A percentile compares a stretch with the other conserved stretches of the same genome.
Evolutionary conservation across 92 coral and sea anemone species (phyloP).

Genomic region (Parazoanthus darwini): DNA sequence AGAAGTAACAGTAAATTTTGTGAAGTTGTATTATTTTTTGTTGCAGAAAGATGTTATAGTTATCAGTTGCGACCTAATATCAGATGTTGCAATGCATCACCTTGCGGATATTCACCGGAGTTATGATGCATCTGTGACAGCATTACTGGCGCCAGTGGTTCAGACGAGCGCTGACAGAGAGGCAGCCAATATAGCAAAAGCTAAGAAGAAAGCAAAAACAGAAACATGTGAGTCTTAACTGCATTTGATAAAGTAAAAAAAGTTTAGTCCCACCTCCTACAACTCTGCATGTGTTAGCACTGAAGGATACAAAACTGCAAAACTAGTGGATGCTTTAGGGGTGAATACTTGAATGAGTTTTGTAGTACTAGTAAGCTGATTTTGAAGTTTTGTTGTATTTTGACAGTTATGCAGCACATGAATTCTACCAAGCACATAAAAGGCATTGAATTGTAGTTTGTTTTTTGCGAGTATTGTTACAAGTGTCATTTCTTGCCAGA

Average conservation of each 20-base stretch:
- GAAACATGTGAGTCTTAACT: slow-evolving; percentile 38
- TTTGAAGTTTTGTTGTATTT: too few relatives aligned
- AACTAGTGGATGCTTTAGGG: too few relatives aligned
- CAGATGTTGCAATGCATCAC: slow-evolving; percentile 92
- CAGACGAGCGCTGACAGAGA: slow-evolving; percentile 91
- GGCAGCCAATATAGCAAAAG: slow-evolving; percentile 81
- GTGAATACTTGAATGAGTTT: too few relatives aligned
- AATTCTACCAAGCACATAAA: too few relatives aligned
- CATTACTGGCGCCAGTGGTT: slow-evolving; percentile 80
- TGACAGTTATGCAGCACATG: too few relatives aligned
- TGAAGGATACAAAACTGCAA: too few relatives aligned
- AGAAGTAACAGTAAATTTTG: too few relatives aligned
- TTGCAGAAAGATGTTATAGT: slow-evolving; percentile 91
- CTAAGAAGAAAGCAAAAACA: slow-evolving; percentile 65
- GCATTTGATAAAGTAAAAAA: too few relatives aligned
- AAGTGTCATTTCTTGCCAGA: slow-evolving; percentile 19
- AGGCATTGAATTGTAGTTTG: background rate
- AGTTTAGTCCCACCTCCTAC: too few relatives aligned
- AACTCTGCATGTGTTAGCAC: too few relatives aligned
- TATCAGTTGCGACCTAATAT: slow-evolving; percentile 91
- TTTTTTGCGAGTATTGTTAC: background rate
- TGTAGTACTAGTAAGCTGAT: too few relatives aligned
- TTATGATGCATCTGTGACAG: slow-evolving; percentile 87
- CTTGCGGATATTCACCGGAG: slow-evolving; percentile 96
- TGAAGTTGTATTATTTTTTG: background rate